Conservation (phyloP, 1,140 invertebrate genomes). For the Bombus confusus region DNA sequence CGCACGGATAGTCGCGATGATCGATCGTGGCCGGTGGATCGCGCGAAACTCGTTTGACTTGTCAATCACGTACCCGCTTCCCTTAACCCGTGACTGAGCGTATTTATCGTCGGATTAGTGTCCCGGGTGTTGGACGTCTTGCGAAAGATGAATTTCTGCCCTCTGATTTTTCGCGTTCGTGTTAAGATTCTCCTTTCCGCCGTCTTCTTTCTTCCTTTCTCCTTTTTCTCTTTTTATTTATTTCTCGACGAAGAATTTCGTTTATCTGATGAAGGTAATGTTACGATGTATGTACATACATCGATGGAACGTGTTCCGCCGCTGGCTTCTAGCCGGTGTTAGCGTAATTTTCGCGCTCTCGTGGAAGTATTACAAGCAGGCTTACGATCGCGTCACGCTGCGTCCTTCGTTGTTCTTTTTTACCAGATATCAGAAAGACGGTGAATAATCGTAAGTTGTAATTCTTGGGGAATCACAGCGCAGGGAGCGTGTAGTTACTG, state of each 20-base stretch:
- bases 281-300: neutral
- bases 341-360: slow-evolving; percentile 15
- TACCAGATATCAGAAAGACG: slow-evolving; percentile 4
- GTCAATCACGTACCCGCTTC: slow-evolving; percentile 38
- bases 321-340: neutral
- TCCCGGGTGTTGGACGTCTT: slow-evolving; percentile 10
- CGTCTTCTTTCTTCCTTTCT: neutral
- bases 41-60: slow-evolving; percentile 47
- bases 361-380: slow-evolving; percentile 1
- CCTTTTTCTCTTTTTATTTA: neutral
- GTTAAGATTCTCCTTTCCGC: neutral
- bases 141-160: slow-evolving; percentile 27
- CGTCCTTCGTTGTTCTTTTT: neutral
- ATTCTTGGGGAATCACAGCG: neutral
- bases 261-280: slow-evolving; percentile 29
- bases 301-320: neutral
- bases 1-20: slow-evolving; percentile 15
- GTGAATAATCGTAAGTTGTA: slow-evolving; percentile 9
- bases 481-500: too few species aligned
- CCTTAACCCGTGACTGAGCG: slow-evolving; percentile 51
- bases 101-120: slow-evolving; percentile 51
- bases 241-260: neutral
- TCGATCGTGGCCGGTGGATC: slow-evolving; percentile 32
- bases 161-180: slow-evolving; percentile 14
- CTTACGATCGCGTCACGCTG: slow-evolving; percentile 6